These are phyloP conservation scores for Chrysopilus asiliformis DNA, from an alignment of 2,888 invertebrate genomes.

Conservation along the genomic window DNA sequence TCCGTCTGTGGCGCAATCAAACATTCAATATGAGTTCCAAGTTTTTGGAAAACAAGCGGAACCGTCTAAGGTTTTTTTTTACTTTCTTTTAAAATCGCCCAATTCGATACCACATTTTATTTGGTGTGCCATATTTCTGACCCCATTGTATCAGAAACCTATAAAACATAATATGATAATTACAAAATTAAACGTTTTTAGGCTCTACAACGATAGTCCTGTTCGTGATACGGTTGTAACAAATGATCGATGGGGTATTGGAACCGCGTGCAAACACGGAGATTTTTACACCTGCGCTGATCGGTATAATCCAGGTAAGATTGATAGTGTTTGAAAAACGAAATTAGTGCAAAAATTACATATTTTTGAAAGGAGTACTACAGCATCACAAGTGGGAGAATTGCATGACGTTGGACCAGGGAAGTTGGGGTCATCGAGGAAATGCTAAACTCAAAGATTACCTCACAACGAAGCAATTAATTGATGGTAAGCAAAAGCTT, in stretches of 20 bases:
- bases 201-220: slow-evolving; percentile 85
- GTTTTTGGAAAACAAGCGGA: too few species aligned
- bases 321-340: too few species aligned
- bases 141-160: too few species aligned
- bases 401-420: slow-evolving; percentile 76
- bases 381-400: slow-evolving; percentile 89
- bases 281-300: slow-evolving; percentile 79
- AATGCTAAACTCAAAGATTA: slow-evolving; percentile 55
- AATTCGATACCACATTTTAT: too few species aligned
- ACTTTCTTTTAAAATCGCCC: too few species aligned
- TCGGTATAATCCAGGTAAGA: slow-evolving; percentile 67
- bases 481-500: slow-evolving; percentile 32
- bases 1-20: too few species aligned
- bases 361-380: slow-evolving; percentile 45
- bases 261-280: slow-evolving; percentile 70
- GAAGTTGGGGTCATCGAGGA: slow-evolving; percentile 76
- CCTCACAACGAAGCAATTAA: slow-evolving; percentile 50
- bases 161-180: too few species aligned
- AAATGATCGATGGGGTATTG: slow-evolving; percentile 88
- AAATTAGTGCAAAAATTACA: too few species aligned
- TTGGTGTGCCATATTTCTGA: too few species aligned
- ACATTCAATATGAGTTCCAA: too few species aligned
- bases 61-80: too few species aligned
- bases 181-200: slow-evolving; percentile 10
- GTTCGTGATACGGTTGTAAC: slow-evolving; percentile 78